Evolutionary conservation across 2,113 vertebrate genomes (phyloP), one percentile per base, ranked within the genome.

Genomic region (Phasianus colchicus): DNA sequence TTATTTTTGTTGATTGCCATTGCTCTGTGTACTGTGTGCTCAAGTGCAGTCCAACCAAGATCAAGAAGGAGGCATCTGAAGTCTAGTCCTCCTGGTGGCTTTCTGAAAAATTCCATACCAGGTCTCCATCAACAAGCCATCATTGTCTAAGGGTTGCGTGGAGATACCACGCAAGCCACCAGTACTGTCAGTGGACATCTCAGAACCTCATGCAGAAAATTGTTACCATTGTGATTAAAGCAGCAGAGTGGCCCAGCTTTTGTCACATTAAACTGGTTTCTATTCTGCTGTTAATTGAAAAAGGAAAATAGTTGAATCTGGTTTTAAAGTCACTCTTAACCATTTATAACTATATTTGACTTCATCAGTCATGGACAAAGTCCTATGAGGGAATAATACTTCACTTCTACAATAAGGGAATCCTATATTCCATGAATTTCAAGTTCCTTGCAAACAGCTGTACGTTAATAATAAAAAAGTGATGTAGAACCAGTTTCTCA

Each of bases 141-240:
- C 0, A 0, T 24, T 60, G 15, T 43, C 32, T 40, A 25, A 40
- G 78, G 43, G 19, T 10, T 7, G 1, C 42, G 3, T 77, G 84
- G 66, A 43, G 54, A 14, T 64, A 30, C 8, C 30, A 2, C 9
- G n/a, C n/a, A n/a, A n/a, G n/a, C n/a, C n/a, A n/a, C n/a, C n/a
- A 1, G 60, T 32, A 32, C 42, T 52, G 14, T 48, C 40, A 52
- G 25, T 20, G n/a, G 43, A 36, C 52, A 13, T 63, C 30, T 77
- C 20, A 4, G 50, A 61, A 34, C 55, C 20, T 43, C 30, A 2
- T 25, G 52, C 7, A 48, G 78, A 71, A 82, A 66, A 74, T 34
- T 25, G 8, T 60, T 64, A 19, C 47, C 0, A 1, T 73, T 74
- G 22, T 72, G 38, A n/a, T 40, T 77, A 40, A 50, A 74, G 34